These are phyloP conservation scores for Neopelma chrysocephalum DNA, from an alignment of 2,797 vertebrate species.

Conservation along the genomic window DNA sequence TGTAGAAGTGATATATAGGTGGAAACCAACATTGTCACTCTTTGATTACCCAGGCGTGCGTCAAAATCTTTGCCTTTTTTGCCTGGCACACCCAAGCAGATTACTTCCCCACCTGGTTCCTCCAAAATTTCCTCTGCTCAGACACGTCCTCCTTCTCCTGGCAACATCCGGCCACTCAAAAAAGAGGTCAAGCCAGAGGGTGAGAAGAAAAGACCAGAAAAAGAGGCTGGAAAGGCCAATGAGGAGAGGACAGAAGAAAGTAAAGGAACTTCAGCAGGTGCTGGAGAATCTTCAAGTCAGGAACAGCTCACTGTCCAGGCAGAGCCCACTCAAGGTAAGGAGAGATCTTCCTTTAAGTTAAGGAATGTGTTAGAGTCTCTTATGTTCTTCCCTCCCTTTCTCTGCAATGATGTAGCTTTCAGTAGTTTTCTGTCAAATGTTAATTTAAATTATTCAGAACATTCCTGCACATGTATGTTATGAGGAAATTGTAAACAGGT, in stretches of 20 bases:
- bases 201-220: conserved; percentile 74
- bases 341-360: not conserved
- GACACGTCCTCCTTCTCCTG: conserved; percentile 81
- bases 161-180: conserved; percentile 88
- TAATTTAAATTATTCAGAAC: not conserved
- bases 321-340: conserved; percentile 66
- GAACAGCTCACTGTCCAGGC: conserved; percentile 2
- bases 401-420: not conserved
- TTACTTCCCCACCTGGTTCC: conserved; percentile 76
- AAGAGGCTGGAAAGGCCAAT: conserved; percentile 46
- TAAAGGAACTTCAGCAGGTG: conserved; percentile 27
- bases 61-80: conserved; percentile 78
- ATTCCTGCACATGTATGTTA: not conserved
- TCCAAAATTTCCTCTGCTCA: conserved; percentile 67
- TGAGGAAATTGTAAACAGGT: not conserved
- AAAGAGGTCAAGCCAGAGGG: conserved; percentile 71
- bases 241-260: conserved; percentile 38
- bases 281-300: conserved; percentile 23
- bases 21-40: not conserved
- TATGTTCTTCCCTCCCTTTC: not conserved
- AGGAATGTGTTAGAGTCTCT: not conserved
- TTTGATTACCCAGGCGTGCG: conserved; percentile 62
- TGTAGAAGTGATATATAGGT: not conserved
- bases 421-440: not conserved
- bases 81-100: conserved; percentile 79